Percentiles rank a stretch among this genome's conserved stretches.
Evolutionary conservation across 1,140 invertebrate genomes (phyloP).

Genomic region (Onthophagus taurus): DNA sequence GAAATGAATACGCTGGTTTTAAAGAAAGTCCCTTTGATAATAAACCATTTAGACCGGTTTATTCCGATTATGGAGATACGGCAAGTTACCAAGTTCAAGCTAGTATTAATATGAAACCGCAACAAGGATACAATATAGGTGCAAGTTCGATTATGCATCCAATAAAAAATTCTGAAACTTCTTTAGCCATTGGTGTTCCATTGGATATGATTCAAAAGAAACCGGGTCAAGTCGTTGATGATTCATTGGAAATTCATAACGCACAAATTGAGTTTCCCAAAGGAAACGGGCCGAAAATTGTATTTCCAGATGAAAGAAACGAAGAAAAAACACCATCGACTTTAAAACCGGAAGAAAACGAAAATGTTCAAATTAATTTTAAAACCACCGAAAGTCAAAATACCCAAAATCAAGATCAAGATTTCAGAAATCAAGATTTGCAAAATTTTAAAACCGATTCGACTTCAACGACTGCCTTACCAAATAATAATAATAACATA

Average conservation of each 20-base stretch:
- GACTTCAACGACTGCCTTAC: constrained; percentile 14
- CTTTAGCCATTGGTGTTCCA: constrained; percentile 33
- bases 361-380: too few species aligned
- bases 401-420: too few species aligned
- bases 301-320: constrained; percentile 33
- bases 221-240: constrained; percentile 35
- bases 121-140: constrained; percentile 9
- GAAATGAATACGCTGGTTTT: constrained; percentile 40
- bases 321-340: constrained; percentile 15
- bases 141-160: constrained; percentile 32
- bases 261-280: constrained; percentile 26
- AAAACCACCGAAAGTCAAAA: not conserved
- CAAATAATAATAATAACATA: not conserved
- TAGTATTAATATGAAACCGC: not conserved
- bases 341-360: constrained; percentile 2
- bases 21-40: constrained; percentile 40
- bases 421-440: too few species aligned
- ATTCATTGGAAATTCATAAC: constrained; percentile 27
- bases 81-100: constrained; percentile 16
- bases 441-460: too few species aligned
- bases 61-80: constrained; percentile 19
- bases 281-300: constrained; percentile 24
- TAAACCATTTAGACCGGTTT: constrained; percentile 32
- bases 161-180: constrained; percentile 32
- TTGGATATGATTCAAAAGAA: constrained; percentile 24